Conservation (phyloP, 2,797 vertebrate genomes). For the Spea hammondii region DNA sequence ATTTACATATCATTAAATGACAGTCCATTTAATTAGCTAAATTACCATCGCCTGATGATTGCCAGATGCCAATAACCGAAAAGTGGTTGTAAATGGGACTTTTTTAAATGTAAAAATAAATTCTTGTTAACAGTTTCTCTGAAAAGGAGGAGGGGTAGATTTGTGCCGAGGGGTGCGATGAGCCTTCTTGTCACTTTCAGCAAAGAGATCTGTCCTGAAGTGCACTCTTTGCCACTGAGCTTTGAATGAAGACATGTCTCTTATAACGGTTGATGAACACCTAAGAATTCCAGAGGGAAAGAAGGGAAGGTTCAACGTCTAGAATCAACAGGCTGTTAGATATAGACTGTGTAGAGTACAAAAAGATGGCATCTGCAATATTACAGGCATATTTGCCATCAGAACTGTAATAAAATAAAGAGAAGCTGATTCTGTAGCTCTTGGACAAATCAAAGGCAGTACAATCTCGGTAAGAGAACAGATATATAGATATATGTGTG, state of each 20-base stretch:
- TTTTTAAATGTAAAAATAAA: slow-evolving; percentile 46
- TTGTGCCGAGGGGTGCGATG: neutral
- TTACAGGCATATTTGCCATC: too few relatives aligned
- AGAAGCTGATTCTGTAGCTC: too few relatives aligned
- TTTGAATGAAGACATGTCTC: slow-evolving; percentile 3
- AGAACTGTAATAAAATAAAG: too few relatives aligned
- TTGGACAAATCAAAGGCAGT: too few relatives aligned
- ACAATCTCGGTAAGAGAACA: too few relatives aligned
- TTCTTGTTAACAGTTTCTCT: slow-evolving; percentile 42
- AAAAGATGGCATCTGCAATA: too few relatives aligned
- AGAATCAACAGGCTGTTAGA: too few relatives aligned
- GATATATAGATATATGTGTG: too few relatives aligned
- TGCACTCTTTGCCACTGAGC: slow-evolving; percentile 23
- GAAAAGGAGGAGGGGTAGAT: slow-evolving; percentile 1
- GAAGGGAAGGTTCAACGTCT: neutral
- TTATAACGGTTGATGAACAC: slow-evolving; percentile 15
- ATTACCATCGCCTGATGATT: slow-evolving; percentile 49
- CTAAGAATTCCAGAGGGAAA: neutral
- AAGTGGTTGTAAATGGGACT: slow-evolving; percentile 41
- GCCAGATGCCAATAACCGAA: slow-evolving; percentile 51
- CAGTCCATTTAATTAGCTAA: slow-evolving; percentile 54
- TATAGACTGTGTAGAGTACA: too few relatives aligned
- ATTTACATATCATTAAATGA: slow-evolving; percentile 52
- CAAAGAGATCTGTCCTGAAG: slow-evolving; percentile 32
- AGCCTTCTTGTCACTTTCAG: slow-evolving; percentile 9